Evolutionary conservation across 2,888 invertebrate species (phyloP).

Genomic region (Drosophila prostipennis): DNA sequence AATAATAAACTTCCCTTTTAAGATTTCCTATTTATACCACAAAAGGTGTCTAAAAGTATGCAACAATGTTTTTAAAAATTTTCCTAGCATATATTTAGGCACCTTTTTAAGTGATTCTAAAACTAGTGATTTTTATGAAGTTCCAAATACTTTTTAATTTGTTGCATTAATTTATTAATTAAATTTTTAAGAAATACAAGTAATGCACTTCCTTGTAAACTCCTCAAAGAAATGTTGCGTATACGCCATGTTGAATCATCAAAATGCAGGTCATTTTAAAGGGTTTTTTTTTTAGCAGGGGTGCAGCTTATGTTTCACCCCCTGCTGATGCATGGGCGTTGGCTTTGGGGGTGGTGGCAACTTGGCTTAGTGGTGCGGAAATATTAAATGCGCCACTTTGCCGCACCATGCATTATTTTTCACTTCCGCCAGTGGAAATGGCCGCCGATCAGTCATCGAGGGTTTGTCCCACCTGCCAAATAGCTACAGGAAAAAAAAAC

Average conservation of each 20-base stretch:
- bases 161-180: no score
- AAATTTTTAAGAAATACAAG: no score
- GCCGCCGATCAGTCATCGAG: constrained; percentile 48
- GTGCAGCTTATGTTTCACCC: constrained; percentile 1
- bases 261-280: constrained; percentile 7
- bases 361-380: constrained; percentile 61
- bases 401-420: constrained; percentile 64
- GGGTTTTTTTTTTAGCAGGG: not conserved
- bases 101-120: no score
- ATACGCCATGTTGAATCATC: constrained; percentile 15
- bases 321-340: constrained; percentile 4
- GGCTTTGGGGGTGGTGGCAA: constrained; percentile 1
- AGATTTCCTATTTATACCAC: no score
- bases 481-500: not conserved
- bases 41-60: no score
- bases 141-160: no score
- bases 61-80: no score
- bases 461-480: constrained; percentile 6
- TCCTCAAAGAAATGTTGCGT: not conserved
- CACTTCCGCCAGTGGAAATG: constrained; percentile 58
- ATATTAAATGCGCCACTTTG: constrained; percentile 76
- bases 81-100: no score
- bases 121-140: no score
- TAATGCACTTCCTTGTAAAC: no score
- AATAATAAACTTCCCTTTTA: no score